Evolutionary conservation across 2,113 vertebrate species (phyloP).

Genomic region (Pelusios castaneus): DNA sequence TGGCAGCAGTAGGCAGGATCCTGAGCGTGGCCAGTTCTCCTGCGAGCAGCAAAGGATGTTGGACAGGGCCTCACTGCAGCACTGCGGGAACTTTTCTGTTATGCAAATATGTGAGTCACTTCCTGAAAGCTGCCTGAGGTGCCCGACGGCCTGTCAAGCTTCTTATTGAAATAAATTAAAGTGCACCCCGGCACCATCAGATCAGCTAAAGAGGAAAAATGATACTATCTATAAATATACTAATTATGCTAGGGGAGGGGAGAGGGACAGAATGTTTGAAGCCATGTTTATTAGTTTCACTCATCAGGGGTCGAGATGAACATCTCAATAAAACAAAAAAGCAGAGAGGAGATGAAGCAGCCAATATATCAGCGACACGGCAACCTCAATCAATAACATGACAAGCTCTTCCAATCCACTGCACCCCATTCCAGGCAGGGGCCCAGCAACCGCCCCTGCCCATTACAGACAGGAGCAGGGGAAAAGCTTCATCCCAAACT

Average conservation of each 20-base stretch:
- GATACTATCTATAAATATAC: slow-evolving; percentile 31
- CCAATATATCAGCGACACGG: slow-evolving; percentile 16
- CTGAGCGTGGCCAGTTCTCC: not conserved
- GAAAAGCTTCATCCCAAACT: not conserved
- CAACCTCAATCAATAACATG: not conserved
- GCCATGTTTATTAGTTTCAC: slow-evolving; percentile 36
- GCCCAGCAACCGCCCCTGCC: no score
- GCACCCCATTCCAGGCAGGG: no score
- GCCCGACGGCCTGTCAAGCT: not conserved
- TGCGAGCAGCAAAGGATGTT: not conserved
- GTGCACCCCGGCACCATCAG: not conserved
- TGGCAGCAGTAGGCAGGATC: not conserved
- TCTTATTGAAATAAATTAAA: slow-evolving; percentile 39
- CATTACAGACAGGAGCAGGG: not conserved
- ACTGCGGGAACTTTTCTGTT: slow-evolving; percentile 10
- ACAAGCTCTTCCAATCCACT: not conserved
- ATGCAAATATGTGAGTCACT: not conserved
- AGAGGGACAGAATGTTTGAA: not conserved
- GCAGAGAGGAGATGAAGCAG: slow-evolving; percentile 8
- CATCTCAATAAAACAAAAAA: slow-evolving; percentile 41
- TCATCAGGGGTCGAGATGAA: slow-evolving; percentile 31
- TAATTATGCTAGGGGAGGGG: not conserved
- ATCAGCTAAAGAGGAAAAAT: slow-evolving; percentile 37
- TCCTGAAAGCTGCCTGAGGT: slow-evolving; percentile 4
- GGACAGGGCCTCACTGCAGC: not conserved